phyloP scores from a whole-genome alignment of 2,113 vertebrate species.

The Caranx ignobilis region DNA sequence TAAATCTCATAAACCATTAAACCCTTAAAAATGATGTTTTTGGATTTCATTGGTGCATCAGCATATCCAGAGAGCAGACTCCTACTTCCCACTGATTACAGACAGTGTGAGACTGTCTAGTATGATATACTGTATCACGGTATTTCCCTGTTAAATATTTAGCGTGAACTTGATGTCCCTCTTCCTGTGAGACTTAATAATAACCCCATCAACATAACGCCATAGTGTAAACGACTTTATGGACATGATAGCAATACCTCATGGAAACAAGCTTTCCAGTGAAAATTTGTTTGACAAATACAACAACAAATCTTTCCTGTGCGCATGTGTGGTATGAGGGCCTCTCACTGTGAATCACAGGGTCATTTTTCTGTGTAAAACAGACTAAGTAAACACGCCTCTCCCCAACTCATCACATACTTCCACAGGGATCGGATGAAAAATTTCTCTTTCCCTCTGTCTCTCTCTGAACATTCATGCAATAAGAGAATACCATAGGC shows the following conservation, averaged over 20 bases:
- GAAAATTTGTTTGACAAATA: background rate
- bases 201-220: slow-evolving; percentile 7
- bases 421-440: slow-evolving; percentile 60
- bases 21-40: background rate
- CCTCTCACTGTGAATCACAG: slow-evolving; percentile 49
- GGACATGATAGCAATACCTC: background rate
- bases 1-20: background rate
- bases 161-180: background rate
- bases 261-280: background rate
- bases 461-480: slow-evolving; percentile 12
- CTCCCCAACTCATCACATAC: slow-evolving; percentile 66
- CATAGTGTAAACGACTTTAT: background rate
- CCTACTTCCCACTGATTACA: background rate
- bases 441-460: slow-evolving; percentile 27
- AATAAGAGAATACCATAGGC: background rate
- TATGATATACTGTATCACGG: no score
- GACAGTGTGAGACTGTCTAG: background rate
- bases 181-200: slow-evolving; percentile 10
- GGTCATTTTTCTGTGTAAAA: slow-evolving; percentile 74
- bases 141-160: slow-evolving; percentile 25
- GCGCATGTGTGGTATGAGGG: background rate
- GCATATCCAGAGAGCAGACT: background rate
- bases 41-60: background rate
- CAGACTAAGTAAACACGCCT: slow-evolving; percentile 63
- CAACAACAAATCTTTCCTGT: background rate